phyloP scores from a whole-genome alignment of 1,140 invertebrate species.

The Phymorhynchus buccinoides region DNA sequence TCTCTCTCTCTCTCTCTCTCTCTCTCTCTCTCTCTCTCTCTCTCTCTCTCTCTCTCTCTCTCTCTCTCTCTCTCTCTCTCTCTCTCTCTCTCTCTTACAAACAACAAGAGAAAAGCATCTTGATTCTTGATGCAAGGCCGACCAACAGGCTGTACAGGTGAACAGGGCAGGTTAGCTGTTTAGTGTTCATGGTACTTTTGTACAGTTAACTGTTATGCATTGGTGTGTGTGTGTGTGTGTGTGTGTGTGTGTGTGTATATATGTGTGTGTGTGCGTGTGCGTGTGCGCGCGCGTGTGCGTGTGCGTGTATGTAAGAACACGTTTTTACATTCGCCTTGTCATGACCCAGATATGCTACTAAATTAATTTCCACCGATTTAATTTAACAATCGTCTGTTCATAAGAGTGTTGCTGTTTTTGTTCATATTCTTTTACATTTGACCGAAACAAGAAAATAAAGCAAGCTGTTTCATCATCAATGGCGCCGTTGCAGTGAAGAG shows the following conservation, averaged over 20 bases:
- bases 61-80: constrained; percentile 10
- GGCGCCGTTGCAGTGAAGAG: too few relatives aligned
- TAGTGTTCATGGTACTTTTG: too few relatives aligned
- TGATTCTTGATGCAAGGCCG: too few relatives aligned
- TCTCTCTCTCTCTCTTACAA: constrained; percentile 7
- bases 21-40: constrained; percentile 7
- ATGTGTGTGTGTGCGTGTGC: not conserved
- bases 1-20: not conserved
- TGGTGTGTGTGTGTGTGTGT: not conserved
- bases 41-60: constrained; percentile 17
- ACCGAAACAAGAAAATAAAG: too few relatives aligned
- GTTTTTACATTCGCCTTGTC: not conserved
- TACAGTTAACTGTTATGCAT: not conserved
- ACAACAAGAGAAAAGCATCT: not conserved
- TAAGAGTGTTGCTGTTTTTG: too few relatives aligned
- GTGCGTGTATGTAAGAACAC: not conserved
- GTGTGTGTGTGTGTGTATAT: not conserved
- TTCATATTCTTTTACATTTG: too few relatives aligned
- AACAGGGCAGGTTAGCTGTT: too few relatives aligned
- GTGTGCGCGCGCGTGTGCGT: constrained; percentile 3
- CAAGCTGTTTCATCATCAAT: too few relatives aligned
- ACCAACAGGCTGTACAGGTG: too few relatives aligned
- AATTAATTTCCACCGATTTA: too few relatives aligned
- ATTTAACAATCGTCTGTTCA: too few relatives aligned
- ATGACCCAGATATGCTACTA: too few relatives aligned